phyloP scores from a whole-genome alignment of 2,113 vertebrate species.

The Onychorhynchus coronatus region DNA sequence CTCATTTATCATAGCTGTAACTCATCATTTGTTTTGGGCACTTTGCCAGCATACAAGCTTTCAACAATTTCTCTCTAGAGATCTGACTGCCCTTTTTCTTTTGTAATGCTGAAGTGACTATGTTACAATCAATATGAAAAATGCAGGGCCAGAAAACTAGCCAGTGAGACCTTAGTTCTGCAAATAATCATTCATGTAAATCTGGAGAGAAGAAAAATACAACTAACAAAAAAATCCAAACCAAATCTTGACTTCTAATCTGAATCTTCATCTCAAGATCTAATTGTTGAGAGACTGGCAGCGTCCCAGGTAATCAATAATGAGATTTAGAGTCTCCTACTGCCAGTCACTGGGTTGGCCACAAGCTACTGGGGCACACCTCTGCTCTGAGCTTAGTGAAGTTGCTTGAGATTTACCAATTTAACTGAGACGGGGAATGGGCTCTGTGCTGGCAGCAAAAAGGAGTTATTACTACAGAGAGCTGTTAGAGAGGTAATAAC shows the following conservation, averaged over 20 bases:
- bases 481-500: background rate
- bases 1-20: background rate
- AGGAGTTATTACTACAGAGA: background rate
- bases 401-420: background rate
- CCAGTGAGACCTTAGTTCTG: constrained; percentile 43
- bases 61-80: background rate
- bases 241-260: constrained; percentile 45
- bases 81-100: constrained; percentile 11
- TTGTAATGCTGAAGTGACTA: constrained; percentile 31
- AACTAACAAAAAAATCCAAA: background rate
- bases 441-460: background rate
- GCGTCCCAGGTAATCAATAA: constrained; percentile 50
- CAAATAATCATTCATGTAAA: constrained; percentile 48
- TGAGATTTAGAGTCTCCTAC: constrained; percentile 39
- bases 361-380: background rate
- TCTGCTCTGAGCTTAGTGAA: background rate
- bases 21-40: background rate
- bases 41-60: background rate
- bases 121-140: constrained; percentile 35
- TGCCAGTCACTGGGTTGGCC: background rate
- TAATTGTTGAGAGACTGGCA: constrained; percentile 62
- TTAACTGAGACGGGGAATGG: background rate
- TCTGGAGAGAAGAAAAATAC: background rate
- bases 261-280: constrained; percentile 58
- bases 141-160: background rate